Conservation (phyloP, 2,113 vertebrate species). For the Zingel zingel region DNA sequence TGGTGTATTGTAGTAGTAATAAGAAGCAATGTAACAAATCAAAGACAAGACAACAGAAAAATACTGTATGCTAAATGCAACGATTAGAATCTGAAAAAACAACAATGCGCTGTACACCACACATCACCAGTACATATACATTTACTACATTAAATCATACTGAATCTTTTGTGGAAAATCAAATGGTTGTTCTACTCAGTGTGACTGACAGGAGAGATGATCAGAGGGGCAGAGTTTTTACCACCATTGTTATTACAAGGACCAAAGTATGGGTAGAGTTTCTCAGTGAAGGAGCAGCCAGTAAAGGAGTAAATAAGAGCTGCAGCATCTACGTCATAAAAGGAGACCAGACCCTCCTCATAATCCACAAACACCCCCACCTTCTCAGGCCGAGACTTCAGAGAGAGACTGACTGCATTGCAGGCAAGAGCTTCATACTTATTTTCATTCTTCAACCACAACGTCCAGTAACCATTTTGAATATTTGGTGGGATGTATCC, state of each 20-base stretch:
- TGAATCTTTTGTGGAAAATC: background rate
- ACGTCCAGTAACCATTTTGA: background rate
- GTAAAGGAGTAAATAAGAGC: slow-evolving; percentile 38
- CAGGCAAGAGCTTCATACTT: fast-evolving
- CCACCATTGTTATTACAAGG: background rate
- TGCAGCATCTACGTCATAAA: slow-evolving; percentile 36
- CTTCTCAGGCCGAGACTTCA: background rate
- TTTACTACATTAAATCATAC: too few species aligned
- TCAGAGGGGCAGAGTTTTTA: slow-evolving; percentile 3
- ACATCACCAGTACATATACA: background rate
- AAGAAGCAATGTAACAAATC: too few species aligned
- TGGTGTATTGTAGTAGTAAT: too few species aligned
- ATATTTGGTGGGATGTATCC: fast-evolving
- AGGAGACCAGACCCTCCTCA: slow-evolving; percentile 44
- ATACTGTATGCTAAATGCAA: background rate
- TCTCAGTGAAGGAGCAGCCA: slow-evolving; percentile 11
- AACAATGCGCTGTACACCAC: background rate
- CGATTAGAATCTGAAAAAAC: background rate
- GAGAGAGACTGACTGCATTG: background rate
- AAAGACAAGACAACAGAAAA: too few species aligned
- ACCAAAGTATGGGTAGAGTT: background rate
- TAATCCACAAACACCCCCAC: slow-evolving; percentile 45
- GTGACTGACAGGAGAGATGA: slow-evolving; percentile 9
- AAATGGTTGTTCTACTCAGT: background rate
- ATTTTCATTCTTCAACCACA: background rate